Percentiles rank a stretch among this genome's conserved stretches.
Conservation (phyloP, 2,888 invertebrate genomes). For the Agriopis leucophaearia region DNA sequence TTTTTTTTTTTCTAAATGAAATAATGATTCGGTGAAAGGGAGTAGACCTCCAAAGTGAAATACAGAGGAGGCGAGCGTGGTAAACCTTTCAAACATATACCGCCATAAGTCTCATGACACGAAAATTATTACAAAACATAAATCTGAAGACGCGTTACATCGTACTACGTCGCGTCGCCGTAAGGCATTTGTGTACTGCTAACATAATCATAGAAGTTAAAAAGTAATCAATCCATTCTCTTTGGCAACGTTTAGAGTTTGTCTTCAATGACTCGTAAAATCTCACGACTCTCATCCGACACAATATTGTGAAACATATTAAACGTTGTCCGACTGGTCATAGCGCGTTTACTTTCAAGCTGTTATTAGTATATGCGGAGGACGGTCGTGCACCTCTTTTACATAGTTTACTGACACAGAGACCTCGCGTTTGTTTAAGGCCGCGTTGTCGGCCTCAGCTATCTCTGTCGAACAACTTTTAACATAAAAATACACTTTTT, state of each 20-base stretch:
- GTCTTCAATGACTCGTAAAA: constrained; percentile 82
- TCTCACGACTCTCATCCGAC: constrained; percentile 71
- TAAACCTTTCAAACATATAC: constrained; percentile 33
- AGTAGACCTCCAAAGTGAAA: neutral
- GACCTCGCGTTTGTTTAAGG: constrained; percentile 29
- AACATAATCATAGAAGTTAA: constrained; percentile 82
- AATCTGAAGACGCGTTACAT: constrained; percentile 68
- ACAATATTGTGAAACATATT: constrained; percentile 75
- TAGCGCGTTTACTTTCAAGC: constrained; percentile 63
- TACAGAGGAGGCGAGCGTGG: neutral
- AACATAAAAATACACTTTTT: too few species aligned
- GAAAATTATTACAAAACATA: constrained; percentile 71
- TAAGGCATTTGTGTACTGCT: constrained; percentile 68
- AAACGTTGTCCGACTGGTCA: constrained; percentile 55
- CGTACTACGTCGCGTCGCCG: constrained; percentile 65
- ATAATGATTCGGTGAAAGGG: too few species aligned
- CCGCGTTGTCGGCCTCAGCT: too few species aligned
- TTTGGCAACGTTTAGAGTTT: constrained; percentile 80
- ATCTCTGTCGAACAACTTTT: too few species aligned
- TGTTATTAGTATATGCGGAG: constrained; percentile 40
- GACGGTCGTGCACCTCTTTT: constrained; percentile 37
- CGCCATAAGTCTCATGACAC: constrained; percentile 58
- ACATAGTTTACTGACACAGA: constrained; percentile 37
- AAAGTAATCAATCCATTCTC: constrained; percentile 85
- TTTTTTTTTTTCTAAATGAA: too few species aligned